Evolutionary conservation across 1,140 invertebrate species (phyloP).

Genomic region (Pogonognathellus flavescens): DNA sequence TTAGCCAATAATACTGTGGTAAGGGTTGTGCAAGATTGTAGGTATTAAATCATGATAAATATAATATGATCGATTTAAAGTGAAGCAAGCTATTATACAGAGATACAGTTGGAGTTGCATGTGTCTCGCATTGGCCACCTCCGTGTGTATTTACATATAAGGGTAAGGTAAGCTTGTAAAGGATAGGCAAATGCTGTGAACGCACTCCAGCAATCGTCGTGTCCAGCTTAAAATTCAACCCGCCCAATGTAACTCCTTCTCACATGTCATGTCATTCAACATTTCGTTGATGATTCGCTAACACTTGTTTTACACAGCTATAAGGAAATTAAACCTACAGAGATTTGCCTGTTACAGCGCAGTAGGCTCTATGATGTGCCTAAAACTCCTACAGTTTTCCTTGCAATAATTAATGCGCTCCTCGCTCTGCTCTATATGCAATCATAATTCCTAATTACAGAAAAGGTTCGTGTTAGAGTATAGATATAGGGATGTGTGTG

Average conservation of each 20-base stretch:
- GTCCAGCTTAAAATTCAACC: constrained; percentile 35
- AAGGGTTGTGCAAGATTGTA: too few species aligned
- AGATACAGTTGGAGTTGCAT: background rate
- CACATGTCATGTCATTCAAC: constrained; percentile 36
- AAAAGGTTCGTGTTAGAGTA: background rate
- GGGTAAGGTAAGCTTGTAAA: too few species aligned
- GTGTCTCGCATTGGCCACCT: constrained; percentile 8
- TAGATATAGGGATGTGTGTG: background rate
- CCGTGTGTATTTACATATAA: background rate
- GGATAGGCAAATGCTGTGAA: background rate
- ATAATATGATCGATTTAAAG: too few species aligned
- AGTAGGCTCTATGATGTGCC: too few species aligned
- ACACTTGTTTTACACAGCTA: constrained; percentile 44
- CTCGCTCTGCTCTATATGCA: too few species aligned
- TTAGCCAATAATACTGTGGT: too few species aligned
- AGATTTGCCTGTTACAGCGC: background rate
- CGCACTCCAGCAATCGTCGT: constrained; percentile 5
- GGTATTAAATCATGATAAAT: too few species aligned
- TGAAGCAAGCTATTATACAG: too few species aligned
- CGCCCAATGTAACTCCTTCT: constrained; percentile 38
- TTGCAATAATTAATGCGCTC: too few species aligned
- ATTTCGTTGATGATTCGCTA: constrained; percentile 38
- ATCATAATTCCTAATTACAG: constrained; percentile 30
- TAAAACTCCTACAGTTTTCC: too few species aligned
- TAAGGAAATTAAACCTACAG: constrained; percentile 20